Conservation (phyloP, 2,113 vertebrate species). For the Gnathonemus longibarbis region DNA sequence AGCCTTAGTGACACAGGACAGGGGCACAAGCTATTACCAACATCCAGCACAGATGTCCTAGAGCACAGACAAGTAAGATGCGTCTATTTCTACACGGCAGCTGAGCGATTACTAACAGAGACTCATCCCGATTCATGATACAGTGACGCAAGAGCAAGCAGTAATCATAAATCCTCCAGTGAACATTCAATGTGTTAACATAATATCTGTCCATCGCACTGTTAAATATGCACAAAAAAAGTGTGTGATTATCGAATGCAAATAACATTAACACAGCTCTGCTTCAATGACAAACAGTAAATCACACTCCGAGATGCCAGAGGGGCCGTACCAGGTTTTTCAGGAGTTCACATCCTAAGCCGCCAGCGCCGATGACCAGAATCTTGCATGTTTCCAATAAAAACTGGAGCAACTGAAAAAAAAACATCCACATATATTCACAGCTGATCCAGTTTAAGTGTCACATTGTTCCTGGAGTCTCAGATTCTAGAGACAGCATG, state of each 20-base stretch:
- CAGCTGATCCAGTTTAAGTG: not conserved
- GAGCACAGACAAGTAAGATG: not conserved
- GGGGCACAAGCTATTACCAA: not conserved
- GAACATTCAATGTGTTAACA: not conserved
- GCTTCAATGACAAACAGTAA: not conserved
- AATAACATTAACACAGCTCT: not conserved
- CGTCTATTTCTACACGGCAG: not conserved
- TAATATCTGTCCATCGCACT: not conserved
- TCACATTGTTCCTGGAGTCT: not conserved
- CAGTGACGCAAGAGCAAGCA: not conserved
- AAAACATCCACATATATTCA: not conserved
- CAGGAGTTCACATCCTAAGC: conserved; percentile 92
- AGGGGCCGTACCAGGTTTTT: conserved; percentile 81
- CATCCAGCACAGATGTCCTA: not conserved
- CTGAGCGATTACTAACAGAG: not conserved
- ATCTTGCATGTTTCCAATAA: conserved; percentile 88
- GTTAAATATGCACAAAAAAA: not conserved
- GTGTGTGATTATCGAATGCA: not conserved
- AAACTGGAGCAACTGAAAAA: conserved; percentile 78
- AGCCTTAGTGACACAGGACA: conserved; percentile 60
- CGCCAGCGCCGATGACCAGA: conserved; percentile 89
- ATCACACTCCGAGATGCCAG: conserved; percentile 15
- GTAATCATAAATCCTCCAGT: not conserved
- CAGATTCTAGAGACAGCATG: not conserved
- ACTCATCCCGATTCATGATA: not conserved